A percentile compares a stretch with the other conserved stretches of the same genome.
Evolutionary conservation across 2,797 vertebrate genomes (phyloP).

Genomic region (Thaleichthys pacificus): DNA sequence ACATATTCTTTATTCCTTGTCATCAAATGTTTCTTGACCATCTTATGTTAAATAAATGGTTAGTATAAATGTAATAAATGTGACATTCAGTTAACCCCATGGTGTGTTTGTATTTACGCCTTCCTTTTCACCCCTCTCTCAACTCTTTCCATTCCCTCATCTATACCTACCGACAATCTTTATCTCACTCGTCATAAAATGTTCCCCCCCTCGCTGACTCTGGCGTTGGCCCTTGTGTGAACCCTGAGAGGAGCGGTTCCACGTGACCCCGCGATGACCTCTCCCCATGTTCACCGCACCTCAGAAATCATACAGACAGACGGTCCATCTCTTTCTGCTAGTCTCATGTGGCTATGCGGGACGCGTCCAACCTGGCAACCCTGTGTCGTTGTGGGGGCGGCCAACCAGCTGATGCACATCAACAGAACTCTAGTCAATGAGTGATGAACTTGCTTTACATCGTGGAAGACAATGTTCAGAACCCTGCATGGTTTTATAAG

Average conservation of each 20-base stretch:
- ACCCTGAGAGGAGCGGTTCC: conserved; percentile 14
- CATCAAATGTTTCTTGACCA: not conserved
- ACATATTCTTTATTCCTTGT: not conserved
- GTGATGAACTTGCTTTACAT: too few species aligned
- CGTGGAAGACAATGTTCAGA: too few species aligned
- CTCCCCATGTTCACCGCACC: not conserved
- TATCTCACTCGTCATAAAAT: not conserved
- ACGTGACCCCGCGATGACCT: not conserved
- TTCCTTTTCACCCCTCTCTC: not conserved
- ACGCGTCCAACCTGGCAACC: not conserved
- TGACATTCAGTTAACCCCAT: not conserved
- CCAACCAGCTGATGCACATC: too few species aligned
- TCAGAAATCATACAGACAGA: conserved; percentile 20
- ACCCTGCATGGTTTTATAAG: not conserved
- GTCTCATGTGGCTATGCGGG: not conserved
- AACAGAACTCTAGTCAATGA: too few species aligned
- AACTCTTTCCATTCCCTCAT: not conserved
- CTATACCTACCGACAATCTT: not conserved
- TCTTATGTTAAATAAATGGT: not conserved
- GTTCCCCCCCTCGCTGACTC: not conserved
- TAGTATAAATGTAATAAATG: not conserved
- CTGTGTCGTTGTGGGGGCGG: too few species aligned
- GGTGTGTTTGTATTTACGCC: not conserved
- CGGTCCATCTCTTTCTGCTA: too few species aligned
- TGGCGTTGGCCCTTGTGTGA: conserved; percentile 29